These are phyloP conservation scores for Xiphophorus maculatus DNA, from an alignment of 2,113 vertebrate species.

Conservation along the genomic window DNA sequence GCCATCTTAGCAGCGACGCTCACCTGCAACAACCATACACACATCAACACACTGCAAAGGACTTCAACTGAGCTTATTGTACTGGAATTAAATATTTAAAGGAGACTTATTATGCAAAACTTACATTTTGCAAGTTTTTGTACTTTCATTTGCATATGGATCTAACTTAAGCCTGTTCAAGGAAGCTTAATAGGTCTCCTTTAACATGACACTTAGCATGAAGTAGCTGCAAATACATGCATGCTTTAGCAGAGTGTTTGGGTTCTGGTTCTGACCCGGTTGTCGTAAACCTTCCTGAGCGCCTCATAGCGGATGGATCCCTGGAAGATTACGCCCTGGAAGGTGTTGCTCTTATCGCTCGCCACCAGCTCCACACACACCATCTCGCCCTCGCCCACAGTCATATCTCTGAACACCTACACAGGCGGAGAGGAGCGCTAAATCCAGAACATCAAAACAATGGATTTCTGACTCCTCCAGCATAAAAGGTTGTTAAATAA, in stretches of 20 bases:
- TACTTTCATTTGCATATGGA: too few species aligned
- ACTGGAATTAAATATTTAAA: too few species aligned
- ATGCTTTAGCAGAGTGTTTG: too few species aligned
- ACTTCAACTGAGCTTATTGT: too few species aligned
- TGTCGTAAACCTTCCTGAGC: slow-evolving; percentile 98
- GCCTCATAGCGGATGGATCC: slow-evolving; percentile 98
- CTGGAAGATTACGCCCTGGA: slow-evolving; percentile 98
- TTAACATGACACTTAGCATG: background rate
- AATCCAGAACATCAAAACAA: background rate
- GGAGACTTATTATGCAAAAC: too few species aligned
- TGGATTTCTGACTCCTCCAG: background rate
- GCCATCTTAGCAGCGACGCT: slow-evolving; percentile 99
- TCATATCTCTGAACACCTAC: slow-evolving; percentile 97
- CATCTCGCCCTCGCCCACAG: slow-evolving; percentile 98
- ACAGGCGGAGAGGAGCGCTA: background rate
- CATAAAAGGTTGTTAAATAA: background rate
- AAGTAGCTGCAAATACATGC: too few species aligned
- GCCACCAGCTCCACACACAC: slow-evolving; percentile 98
- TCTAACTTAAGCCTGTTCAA: too few species aligned
- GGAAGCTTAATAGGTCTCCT: background rate
- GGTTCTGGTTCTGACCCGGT: slow-evolving; percentile 76
- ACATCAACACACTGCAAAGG: background rate
- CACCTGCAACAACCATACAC: slow-evolving; percentile 78
- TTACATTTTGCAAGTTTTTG: too few species aligned
- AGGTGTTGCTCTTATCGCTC: slow-evolving; percentile 94